These are phyloP conservation scores for Pterostichus niger DNA, from an alignment of 2,888 invertebrate species.

Conservation along the genomic window DNA sequence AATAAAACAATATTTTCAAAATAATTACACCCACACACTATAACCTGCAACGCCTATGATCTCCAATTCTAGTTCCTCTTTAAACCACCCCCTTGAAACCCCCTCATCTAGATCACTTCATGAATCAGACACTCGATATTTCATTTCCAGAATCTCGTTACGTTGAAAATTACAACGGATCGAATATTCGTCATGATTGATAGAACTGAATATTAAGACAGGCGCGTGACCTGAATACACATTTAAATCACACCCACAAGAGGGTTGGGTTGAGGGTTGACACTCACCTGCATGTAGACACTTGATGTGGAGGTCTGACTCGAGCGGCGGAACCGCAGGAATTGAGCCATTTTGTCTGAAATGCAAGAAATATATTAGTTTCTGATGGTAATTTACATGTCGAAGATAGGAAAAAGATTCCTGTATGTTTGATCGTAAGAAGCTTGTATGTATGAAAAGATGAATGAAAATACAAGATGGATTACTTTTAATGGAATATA, in stretches of 20 bases:
- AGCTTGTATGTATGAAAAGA: too few relatives aligned
- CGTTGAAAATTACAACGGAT: conserved; percentile 49
- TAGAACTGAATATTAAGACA: conserved; percentile 58
- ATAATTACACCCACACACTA: too few relatives aligned
- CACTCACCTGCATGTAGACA: conserved; percentile 72
- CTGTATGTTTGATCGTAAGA: too few relatives aligned
- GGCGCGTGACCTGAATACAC: conserved; percentile 51
- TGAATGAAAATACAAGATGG: too few relatives aligned
- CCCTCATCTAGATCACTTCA: neutral
- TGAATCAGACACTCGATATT: conserved; percentile 51
- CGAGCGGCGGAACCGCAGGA: conserved; percentile 71
- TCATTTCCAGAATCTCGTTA: conserved; percentile 55
- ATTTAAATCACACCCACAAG: conserved; percentile 20
- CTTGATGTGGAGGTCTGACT: conserved; percentile 71
- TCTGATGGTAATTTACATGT: too few relatives aligned
- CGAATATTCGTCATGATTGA: conserved; percentile 61
- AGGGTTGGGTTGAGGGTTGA: neutral
- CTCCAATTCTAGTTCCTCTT: too few relatives aligned
- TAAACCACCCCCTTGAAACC: too few relatives aligned
- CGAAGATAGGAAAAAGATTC: too few relatives aligned
- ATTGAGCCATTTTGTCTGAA: conserved; percentile 70
- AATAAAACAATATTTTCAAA: too few relatives aligned
- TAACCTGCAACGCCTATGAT: too few relatives aligned
- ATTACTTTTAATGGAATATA: too few relatives aligned
- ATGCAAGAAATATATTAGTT: conserved; percentile 28